These are phyloP conservation scores for Cephus pygmeus DNA, from an alignment of 2,888 invertebrate species.

Conservation along the genomic window DNA sequence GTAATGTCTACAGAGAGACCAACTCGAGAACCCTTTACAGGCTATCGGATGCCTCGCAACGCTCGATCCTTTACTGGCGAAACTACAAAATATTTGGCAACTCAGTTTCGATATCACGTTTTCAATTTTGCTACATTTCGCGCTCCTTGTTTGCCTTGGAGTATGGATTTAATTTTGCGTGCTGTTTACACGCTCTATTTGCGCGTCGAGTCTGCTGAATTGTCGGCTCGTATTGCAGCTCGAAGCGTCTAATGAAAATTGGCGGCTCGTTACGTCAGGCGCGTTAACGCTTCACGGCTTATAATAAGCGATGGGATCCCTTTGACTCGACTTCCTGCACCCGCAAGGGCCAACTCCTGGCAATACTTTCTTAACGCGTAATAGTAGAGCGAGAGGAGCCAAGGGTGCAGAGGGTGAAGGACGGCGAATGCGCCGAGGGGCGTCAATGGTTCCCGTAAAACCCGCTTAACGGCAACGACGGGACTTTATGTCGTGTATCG, in stretches of 20 bases:
- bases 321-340: no score
- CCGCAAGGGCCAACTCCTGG: no score
- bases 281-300: no score
- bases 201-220: slow-evolving; percentile 3
- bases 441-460: slow-evolving; percentile 38
- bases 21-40: no score
- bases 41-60: no score
- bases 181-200: slow-evolving; percentile 46
- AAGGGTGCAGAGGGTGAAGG: background rate
- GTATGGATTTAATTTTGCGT: slow-evolving; percentile 52
- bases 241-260: slow-evolving; percentile 5
- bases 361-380: no score
- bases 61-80: no score
- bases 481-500: slow-evolving; percentile 45
- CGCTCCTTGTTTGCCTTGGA: slow-evolving; percentile 48
- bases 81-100: no score
- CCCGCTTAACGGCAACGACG: slow-evolving; percentile 43
- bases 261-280: background rate
- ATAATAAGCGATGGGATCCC: no score
- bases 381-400: no score
- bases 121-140: slow-evolving; percentile 48
- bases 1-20: no score
- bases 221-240: background rate
- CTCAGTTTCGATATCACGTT: slow-evolving; percentile 30
- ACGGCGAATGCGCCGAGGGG: slow-evolving; percentile 26